Evolutionary conservation across 2,797 vertebrate species (phyloP), one percentile per base, ranked within the genome.

Genomic region (Phalloptychus januarius): DNA sequence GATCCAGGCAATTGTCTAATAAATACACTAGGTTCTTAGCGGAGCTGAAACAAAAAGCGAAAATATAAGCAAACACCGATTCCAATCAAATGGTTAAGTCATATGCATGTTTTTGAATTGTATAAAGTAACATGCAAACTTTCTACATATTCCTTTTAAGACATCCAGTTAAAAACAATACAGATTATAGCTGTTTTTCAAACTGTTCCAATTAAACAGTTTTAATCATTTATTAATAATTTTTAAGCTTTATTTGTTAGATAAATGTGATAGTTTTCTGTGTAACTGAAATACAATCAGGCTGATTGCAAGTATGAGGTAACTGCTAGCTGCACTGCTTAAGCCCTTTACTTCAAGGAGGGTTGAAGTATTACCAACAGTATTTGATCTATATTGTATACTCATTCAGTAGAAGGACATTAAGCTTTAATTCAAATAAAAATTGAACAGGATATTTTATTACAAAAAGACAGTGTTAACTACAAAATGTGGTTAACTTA

Each of bases 271-370:
- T 10, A 2, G 8, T 61, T 74, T 28, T 61, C 23, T 63, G 56
- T 61, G 56, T 69, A 69, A n/a, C 23, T 69, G 65, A 69, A n/a
- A 42, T 12, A 25, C 38, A 69, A 69, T 69, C 65, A n/a, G 10
- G 23, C 23, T 69, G 23, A 42, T 69, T 69, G 38, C 23, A 42
- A 42, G 11, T n/a, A 69, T 42, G 65, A 69, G 12, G 65, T 69
- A 40, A 65, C 63, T 67, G 36, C 20, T 42, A 42, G 38, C 2
- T 5, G 23, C 42, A 69, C 6, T 12, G 23, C 7, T 42, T n/a
- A 23, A 67, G 11, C 25, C 23, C 18, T 63, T 10, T 38, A 4
- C 7, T 50, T 36, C 13, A 36, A 33, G 15, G 12, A 50, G 46
- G 6, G 8, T 20, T 72, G 4, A 69, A 25, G 38, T 69, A n/a